These are phyloP conservation scores for Simalia tracyae DNA, from an alignment of 2,797 vertebrate genomes.

Conservation along the genomic window DNA sequence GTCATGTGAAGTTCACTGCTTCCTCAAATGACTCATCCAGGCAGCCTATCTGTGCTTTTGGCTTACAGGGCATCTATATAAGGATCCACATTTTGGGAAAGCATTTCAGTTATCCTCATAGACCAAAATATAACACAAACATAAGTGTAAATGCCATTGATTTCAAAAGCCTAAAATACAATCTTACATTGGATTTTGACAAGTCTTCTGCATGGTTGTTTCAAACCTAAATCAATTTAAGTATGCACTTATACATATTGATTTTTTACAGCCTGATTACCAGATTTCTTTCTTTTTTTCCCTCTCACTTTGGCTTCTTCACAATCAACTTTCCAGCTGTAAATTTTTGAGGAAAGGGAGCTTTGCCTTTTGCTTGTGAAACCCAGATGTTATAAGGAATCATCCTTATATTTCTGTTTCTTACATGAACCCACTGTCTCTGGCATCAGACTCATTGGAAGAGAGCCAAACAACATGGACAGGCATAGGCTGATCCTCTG, in stretches of 20 bases:
- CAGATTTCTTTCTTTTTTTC: neutral
- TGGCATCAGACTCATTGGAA: neutral
- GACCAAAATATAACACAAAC: neutral
- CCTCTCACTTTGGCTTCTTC: too few relatives aligned
- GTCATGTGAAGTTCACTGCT: neutral
- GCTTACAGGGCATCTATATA: neutral
- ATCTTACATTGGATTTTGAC: neutral
- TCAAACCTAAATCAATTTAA: neutral
- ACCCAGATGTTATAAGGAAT: neutral
- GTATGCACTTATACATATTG: neutral
- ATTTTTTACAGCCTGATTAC: neutral
- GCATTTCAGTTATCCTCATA: neutral
- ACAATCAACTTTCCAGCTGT: neutral
- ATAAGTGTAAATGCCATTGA: neutral
- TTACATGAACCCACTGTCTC: neutral
- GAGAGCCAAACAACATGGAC: neutral
- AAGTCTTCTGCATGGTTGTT: neutral
- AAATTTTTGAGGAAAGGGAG: neutral
- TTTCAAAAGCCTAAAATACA: neutral
- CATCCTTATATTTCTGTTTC: neutral
- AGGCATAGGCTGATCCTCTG: neutral
- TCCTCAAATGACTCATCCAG: neutral
- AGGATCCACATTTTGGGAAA: neutral
- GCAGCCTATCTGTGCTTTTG: neutral
- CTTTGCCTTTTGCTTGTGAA: neutral